A percentile compares a stretch with the other conserved stretches of the same genome.
Evolutionary conservation across 2,797 vertebrate genomes (phyloP).

Genomic region (Malurus leucopterus): DNA sequence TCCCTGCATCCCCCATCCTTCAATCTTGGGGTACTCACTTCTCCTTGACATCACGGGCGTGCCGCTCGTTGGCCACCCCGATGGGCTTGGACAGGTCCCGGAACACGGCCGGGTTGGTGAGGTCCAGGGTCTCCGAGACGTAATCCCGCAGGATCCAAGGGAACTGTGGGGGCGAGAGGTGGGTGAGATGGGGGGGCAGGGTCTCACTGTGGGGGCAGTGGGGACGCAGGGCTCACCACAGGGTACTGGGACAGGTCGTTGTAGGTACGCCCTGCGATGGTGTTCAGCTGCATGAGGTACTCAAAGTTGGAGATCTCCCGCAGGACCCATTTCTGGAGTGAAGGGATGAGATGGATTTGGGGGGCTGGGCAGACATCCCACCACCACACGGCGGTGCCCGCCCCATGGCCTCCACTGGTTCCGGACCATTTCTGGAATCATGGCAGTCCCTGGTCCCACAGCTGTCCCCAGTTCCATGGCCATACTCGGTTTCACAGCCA

Average conservation of each 20-base stretch:
- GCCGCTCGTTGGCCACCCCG: constrained; percentile 90
- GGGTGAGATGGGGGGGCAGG: rapidly evolving
- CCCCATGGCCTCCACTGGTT: neutral
- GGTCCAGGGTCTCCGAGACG: constrained; percentile 83
- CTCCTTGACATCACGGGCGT: constrained; percentile 90
- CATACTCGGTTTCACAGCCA: neutral
- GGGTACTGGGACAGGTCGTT: constrained; percentile 97
- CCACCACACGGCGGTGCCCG: rapidly evolving
- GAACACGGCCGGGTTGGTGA: constrained; percentile 85
- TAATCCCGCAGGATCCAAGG: constrained; percentile 95
- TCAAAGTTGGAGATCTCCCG: constrained; percentile 98
- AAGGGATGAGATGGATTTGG: neutral
- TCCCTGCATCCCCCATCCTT: rapidly evolving
- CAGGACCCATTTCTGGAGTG: constrained; percentile 90
- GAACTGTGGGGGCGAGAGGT: constrained; percentile 71
- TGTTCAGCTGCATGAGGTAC: constrained; percentile 97
- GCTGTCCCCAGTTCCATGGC: no score
- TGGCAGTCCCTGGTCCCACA: neutral
- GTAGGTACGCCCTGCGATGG: constrained; percentile 93
- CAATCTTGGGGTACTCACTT: constrained; percentile 76
- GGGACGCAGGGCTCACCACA: constrained; percentile 77
- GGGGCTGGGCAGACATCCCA: neutral
- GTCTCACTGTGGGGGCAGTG: rapidly evolving
- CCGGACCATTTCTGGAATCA: no score
- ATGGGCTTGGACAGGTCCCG: constrained; percentile 96